These are phyloP conservation scores for Ormyrus labotus DNA, from an alignment of 2,888 invertebrate species.

Conservation along the genomic window DNA sequence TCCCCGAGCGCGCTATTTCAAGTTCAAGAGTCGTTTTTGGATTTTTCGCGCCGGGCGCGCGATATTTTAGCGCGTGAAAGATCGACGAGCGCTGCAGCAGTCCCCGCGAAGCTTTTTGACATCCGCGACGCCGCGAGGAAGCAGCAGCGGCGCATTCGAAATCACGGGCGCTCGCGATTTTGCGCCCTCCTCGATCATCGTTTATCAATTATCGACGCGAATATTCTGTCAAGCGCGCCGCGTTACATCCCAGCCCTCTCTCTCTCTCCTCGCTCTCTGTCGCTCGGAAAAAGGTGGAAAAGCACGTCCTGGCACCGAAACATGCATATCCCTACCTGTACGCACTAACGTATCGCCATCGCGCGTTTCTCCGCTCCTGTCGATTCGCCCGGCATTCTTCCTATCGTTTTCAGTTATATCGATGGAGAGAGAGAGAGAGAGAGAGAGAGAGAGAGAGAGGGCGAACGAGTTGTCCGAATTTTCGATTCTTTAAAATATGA, in stretches of 20 bases:
- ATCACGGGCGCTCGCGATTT: constrained; percentile 41
- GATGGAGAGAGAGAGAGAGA: constrained; percentile 26
- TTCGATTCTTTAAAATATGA: constrained; percentile 57
- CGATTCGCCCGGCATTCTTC: constrained; percentile 55
- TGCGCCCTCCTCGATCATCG: constrained; percentile 49
- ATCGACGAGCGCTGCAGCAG: background rate
- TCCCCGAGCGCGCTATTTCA: constrained; percentile 30
- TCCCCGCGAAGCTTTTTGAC: background rate
- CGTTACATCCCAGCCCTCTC: constrained; percentile 46
- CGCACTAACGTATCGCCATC: constrained; percentile 26
- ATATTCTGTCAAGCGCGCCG: constrained; percentile 54
- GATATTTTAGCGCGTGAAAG: constrained; percentile 42
- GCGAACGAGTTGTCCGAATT: constrained; percentile 38
- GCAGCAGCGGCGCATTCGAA: constrained; percentile 6
- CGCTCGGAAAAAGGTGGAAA: constrained; percentile 43
- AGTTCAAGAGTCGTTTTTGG: constrained; percentile 46
- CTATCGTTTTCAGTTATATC: constrained; percentile 56
- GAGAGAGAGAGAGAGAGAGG: no score
- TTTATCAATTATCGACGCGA: constrained; percentile 58
- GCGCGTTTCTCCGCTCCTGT: constrained; percentile 36
- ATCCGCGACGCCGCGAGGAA: background rate
- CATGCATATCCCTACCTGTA: constrained; percentile 26
- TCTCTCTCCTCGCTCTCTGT: background rate
- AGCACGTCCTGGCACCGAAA: constrained; percentile 42
- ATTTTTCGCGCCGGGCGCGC: background rate